Evolutionary conservation across 2,797 vertebrate species (phyloP), one percentile per base, ranked within the genome.

Genomic region (Hippocampus kuda): DNA sequence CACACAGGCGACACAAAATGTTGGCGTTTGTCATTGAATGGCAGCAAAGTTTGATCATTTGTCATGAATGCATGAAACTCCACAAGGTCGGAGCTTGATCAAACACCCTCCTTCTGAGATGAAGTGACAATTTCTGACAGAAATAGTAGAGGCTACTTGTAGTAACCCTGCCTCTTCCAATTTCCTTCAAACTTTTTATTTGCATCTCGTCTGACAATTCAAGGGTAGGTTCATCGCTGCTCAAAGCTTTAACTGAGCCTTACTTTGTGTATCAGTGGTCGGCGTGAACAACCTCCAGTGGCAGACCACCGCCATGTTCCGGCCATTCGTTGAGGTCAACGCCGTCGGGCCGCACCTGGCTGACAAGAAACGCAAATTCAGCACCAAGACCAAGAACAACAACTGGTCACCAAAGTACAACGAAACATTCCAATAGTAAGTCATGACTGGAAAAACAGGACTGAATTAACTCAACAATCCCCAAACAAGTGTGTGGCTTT

Each of bases 381-480:
- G 94, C 86, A 99, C 97, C 73, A 99, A 99, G 88, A 98, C 97
- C 74, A 99, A 98, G 89, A 99, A 96, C 84, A 99, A 99, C 89
- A 98, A 94, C 1, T 99, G 97, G 97, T 98, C 96, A 56, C 97
- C 97, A 70, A 98, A 99, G 87, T 99, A 96, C 88, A 98, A 99
- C 7, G 97, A 99, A 89, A 96, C 94, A 78, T 99, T 99, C 89
- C 95, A 98, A 73, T 98, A 97, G 97, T 99, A 90, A 98, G 97
- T 95, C 42, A 48, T 22, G 24, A 22, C 46, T 30, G 6, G 46
- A 48, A 48, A 72, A 83, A 77, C 71, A 66, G 62, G 68, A 85
- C 51, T 71, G 67, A 71, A 77, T 82, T 77, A 72, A 79, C 68
- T 72, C 65, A 24, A 65, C 63, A 65, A 65, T 44, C 20, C n/a